Base-by-base conservation (phyloP, 1,140 invertebrate genomes). In the Polypedilum vanderplanki region DNA sequence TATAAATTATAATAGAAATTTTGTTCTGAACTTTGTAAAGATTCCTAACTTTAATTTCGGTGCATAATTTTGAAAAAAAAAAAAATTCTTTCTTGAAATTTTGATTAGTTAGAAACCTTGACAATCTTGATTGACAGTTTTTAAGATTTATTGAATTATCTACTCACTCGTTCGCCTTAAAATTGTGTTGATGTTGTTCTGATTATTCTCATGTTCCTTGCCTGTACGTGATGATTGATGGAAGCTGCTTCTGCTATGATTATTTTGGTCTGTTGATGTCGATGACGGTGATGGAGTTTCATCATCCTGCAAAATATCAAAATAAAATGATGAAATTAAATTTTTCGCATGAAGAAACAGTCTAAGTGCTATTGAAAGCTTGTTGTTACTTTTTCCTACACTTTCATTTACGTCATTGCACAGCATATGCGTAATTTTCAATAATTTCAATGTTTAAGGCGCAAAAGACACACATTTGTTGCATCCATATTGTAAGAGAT, bases 61-160 rank as follows among this genome's bases (percentile, higher is more conserved):
- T 33, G 24, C 24, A 74, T 15, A 76, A 75, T 33, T 40, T 64
- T 76, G 73, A 73, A 79, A 78, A 74, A 74, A 77, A 73, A 79
- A 78, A 74, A 74, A 77, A 75, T 33, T 33, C 24, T 33, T 33
- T 33, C 24, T 33, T 33, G 24, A 33, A 33, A 33, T 33, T 33
- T 33, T 33, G 24, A 33, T 33, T 33, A 33, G 24, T 33, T 33
- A 33, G 24, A 33, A 33, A 33, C 5, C 24, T 33, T 33, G 24
- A 33, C 24, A 33, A 3, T 33, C 24, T 33, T 33, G 24, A 33
- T 33, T 33, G 24, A 33, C 24, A 33, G 5, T 33, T 3, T 33
- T 33, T 33, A 5, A 3, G 24, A 33, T 33, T 33, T 33, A 33
- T 33, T 33, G 24, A 77, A 77, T n/a, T 73, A 40, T 33, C 9